A percentile compares a stretch with the other conserved stretches of the same genome.
phyloP scores from a whole-genome alignment of 2,113 vertebrate genomes.

The Herpailurus yagouaroundi region DNA sequence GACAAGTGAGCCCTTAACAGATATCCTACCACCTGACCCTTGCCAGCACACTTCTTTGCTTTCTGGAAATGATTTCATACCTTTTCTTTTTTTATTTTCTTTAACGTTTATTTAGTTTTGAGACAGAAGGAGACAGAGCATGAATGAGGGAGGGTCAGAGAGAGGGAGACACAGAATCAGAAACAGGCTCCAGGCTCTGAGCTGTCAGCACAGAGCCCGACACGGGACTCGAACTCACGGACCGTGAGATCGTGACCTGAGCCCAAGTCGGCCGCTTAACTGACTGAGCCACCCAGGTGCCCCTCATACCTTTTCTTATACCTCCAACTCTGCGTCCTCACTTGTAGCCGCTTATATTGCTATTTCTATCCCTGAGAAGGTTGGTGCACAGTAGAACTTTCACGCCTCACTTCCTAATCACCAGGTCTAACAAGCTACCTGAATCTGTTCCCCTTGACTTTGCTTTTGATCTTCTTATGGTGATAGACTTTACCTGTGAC shows the following conservation, averaged over 20 bases:
- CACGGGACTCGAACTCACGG: no score
- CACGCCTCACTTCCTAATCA: background rate
- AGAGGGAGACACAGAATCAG: no score
- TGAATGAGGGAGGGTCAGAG: no score
- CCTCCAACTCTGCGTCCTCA: background rate
- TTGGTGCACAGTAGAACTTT: background rate
- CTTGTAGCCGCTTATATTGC: background rate
- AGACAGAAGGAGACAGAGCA: no score
- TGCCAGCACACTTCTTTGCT: background rate
- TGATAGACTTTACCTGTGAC: background rate
- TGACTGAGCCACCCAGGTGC: no score
- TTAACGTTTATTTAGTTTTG: no score
- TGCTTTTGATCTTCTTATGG: background rate
- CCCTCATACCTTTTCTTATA: background rate
- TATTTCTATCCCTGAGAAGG: background rate
- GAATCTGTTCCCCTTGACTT: background rate
- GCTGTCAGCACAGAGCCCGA: no score
- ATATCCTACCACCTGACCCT: background rate
- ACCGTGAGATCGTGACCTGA: no score
- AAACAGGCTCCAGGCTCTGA: no score
- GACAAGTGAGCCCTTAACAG: background rate
- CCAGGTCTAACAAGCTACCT: no score
- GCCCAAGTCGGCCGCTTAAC: no score
- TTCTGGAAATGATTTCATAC: background rate
- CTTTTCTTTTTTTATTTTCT: background rate